Conservation (phyloP, 2,797 vertebrate species). For the Diceros bicornis region DNA sequence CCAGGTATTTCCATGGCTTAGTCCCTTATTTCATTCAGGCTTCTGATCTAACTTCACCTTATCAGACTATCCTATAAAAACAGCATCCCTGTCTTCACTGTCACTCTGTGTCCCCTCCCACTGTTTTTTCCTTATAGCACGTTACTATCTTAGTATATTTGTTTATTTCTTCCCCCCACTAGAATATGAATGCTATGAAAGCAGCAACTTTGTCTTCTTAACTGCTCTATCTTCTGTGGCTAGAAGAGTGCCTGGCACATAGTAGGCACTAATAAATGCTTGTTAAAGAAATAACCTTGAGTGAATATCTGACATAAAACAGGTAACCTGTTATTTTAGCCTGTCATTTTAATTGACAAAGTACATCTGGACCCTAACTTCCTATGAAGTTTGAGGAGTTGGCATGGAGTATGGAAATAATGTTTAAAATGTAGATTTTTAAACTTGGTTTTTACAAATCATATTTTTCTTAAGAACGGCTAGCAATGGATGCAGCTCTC, state of each 20-base stretch:
- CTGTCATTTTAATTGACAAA: conserved; percentile 24
- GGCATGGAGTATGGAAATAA: background rate
- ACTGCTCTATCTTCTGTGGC: background rate
- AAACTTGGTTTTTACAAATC: conserved; percentile 19
- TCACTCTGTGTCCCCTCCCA: background rate
- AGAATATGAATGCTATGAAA: background rate
- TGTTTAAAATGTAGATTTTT: conserved; percentile 1
- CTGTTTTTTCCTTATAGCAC: background rate
- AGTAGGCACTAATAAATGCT: background rate
- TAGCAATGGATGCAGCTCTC: background rate
- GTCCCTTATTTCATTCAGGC: background rate
- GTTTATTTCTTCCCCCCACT: background rate
- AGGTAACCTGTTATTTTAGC: conserved; percentile 6
- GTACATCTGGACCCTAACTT: background rate
- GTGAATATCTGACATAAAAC: background rate
- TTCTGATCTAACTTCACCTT: background rate
- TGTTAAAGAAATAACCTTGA: conserved; percentile 23
- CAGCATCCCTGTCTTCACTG: background rate
- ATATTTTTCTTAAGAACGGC: conserved; percentile 14
- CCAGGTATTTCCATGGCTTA: background rate
- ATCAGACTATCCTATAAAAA: background rate
- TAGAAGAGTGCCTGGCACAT: background rate
- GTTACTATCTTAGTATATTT: background rate
- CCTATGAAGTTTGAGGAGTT: conserved; percentile 18
- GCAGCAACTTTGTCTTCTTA: background rate